These are phyloP conservation scores for Calosoma granatense DNA, from an alignment of 1,140 invertebrate species.

Conservation along the genomic window DNA sequence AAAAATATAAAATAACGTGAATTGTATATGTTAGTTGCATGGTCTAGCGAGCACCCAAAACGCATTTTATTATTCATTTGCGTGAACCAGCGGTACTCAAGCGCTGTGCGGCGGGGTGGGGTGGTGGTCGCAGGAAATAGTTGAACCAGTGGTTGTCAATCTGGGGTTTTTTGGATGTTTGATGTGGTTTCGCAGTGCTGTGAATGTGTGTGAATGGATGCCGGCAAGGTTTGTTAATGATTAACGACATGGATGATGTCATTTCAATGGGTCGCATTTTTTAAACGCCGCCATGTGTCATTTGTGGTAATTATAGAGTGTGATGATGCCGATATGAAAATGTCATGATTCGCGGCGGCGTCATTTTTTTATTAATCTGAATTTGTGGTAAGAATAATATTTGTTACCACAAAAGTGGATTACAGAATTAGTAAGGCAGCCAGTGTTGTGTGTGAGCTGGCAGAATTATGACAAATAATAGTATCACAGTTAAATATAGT, in stretches of 20 bases:
- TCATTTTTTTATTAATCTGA: too few species aligned
- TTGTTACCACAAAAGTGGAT: too few species aligned
- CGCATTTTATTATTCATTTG: conserved; percentile 1
- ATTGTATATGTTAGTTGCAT: neutral
- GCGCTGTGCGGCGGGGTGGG: too few species aligned
- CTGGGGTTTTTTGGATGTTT: neutral
- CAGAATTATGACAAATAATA: neutral
- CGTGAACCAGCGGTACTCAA: neutral
- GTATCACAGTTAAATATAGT: neutral
- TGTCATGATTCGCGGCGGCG: neutral
- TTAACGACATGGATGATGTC: neutral
- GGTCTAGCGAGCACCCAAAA: conserved; percentile 4
- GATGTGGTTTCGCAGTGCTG: too few species aligned
- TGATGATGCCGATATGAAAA: neutral
- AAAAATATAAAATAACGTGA: neutral
- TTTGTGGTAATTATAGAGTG: neutral
- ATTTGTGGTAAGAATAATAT: too few species aligned
- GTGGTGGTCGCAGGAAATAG: too few species aligned
- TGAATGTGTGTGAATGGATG: neutral
- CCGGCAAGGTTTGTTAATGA: neutral
- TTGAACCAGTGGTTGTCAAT: too few species aligned
- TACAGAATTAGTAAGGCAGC: too few species aligned
- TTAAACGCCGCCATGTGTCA: neutral
- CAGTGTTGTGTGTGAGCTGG: too few species aligned
- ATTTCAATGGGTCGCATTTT: too few species aligned